Conservation (phyloP, 2,888 invertebrate genomes). For the Epicampocera succincta region DNA sequence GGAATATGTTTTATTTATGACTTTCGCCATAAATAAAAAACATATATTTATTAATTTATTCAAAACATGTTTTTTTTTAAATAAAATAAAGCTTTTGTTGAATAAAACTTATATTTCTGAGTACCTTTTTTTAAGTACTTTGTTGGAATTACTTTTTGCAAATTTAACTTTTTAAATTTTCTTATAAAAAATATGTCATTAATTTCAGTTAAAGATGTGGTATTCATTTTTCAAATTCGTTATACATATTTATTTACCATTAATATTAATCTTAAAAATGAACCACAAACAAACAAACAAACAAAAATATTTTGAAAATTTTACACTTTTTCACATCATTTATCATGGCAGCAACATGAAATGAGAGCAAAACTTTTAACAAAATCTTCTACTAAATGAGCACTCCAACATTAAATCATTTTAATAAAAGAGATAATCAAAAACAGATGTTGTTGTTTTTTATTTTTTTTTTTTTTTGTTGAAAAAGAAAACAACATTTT, state of each 20-base stretch:
- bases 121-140: neutral
- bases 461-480: neutral
- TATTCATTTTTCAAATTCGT: neutral
- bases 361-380: neutral
- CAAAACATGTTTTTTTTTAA: too few species aligned
- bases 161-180: too few species aligned
- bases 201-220: neutral
- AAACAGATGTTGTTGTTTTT: constrained; percentile 35
- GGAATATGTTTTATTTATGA: neutral
- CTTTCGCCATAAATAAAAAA: too few species aligned
- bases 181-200: constrained; percentile 4
- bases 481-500: constrained; percentile 9
- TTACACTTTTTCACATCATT: constrained; percentile 54
- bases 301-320: constrained; percentile 32
- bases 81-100: too few species aligned
- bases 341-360: constrained; percentile 21
- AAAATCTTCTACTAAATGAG: neutral
- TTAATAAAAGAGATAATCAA: constrained; percentile 25
- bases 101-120: too few species aligned
- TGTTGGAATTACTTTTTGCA: too few species aligned
- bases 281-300: neutral
- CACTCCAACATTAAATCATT: constrained; percentile 10
- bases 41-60: too few species aligned
- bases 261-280: constrained; percentile 14
- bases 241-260: constrained; percentile 37